Percentiles rank a stretch among this genome's conserved stretches.
Conservation (phyloP, 2,797 vertebrate genomes). For the Halcyon smyrnensis region DNA sequence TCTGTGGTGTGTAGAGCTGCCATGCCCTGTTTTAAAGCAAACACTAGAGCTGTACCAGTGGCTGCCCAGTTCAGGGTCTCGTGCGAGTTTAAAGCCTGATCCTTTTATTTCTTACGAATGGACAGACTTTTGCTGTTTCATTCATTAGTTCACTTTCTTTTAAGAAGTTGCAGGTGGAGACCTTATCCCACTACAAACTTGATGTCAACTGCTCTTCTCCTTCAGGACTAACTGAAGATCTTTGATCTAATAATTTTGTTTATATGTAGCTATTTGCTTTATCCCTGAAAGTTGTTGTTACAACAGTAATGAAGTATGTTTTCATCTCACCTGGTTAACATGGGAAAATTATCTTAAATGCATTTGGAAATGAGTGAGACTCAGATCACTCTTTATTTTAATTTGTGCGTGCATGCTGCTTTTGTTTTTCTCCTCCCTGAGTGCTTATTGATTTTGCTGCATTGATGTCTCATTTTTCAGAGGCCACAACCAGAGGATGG, state of each 20-base stretch:
- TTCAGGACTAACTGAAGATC: neutral
- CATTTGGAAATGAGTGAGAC: conserved; percentile 22
- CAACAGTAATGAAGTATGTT: neutral
- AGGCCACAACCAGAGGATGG: conserved; percentile 99
- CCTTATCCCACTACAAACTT: neutral
- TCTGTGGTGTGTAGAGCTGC: neutral
- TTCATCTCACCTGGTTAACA: conserved; percentile 15
- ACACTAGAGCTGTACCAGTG: neutral
- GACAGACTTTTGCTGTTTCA: neutral
- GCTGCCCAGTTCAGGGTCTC: neutral
- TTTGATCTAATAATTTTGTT: neutral
- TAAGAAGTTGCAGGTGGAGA: neutral
- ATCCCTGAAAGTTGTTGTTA: neutral
- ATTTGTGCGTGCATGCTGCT: conserved; percentile 35
- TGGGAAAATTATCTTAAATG: conserved; percentile 36
- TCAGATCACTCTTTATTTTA: conserved; percentile 25
- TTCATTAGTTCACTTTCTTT: neutral
- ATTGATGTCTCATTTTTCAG: conserved; percentile 79
- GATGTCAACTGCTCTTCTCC: neutral
- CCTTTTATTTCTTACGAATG: neutral
- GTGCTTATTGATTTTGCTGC: conserved; percentile 66
- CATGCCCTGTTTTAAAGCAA: neutral
- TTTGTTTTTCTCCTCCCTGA: conserved; percentile 33
- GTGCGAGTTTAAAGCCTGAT: neutral
- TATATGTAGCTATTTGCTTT: neutral